Evolutionary conservation across 1,140 invertebrate species (phyloP).

Genomic region (Eumaeus atala): DNA sequence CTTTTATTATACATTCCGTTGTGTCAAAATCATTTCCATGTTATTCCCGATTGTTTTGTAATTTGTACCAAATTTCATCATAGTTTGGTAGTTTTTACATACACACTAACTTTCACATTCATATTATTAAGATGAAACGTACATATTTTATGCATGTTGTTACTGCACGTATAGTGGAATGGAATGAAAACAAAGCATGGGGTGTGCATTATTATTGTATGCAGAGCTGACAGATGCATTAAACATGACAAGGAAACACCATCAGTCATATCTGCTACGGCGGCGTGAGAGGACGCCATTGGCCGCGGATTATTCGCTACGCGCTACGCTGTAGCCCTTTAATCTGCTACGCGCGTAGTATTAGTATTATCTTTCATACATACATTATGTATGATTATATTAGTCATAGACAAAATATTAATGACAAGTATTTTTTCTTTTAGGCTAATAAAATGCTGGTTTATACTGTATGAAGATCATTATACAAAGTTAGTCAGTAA

Average conservation of each 20-base stretch:
- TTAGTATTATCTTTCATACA: conserved; percentile 17
- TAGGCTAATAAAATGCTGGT: too few relatives aligned
- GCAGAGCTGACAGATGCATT: conserved; percentile 58
- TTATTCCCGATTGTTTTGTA: too few relatives aligned
- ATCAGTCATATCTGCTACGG: conserved; percentile 56
- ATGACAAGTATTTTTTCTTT: too few relatives aligned
- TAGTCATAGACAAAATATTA: background rate
- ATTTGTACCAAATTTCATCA: too few relatives aligned
- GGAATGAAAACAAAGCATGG: conserved; percentile 5
- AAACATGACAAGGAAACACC: conserved; percentile 67
- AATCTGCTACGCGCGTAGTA: conserved; percentile 49
- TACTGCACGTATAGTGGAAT: background rate
- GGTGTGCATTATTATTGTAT: conserved; percentile 40
- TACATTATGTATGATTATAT: conserved; percentile 2
- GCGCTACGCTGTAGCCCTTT: conserved; percentile 56
- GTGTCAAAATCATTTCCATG: too few relatives aligned
- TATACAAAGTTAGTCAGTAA: too few relatives aligned
- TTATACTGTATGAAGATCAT: too few relatives aligned
- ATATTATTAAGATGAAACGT: too few relatives aligned
- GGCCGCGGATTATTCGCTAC: conserved; percentile 62
- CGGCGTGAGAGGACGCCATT: conserved; percentile 57
- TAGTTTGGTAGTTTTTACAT: too few relatives aligned
- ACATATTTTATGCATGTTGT: too few relatives aligned
- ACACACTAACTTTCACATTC: too few relatives aligned
- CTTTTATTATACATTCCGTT: too few relatives aligned